Base-by-base conservation (phyloP, 2,888 invertebrate genomes). In the Brachycybe producta region DNA sequence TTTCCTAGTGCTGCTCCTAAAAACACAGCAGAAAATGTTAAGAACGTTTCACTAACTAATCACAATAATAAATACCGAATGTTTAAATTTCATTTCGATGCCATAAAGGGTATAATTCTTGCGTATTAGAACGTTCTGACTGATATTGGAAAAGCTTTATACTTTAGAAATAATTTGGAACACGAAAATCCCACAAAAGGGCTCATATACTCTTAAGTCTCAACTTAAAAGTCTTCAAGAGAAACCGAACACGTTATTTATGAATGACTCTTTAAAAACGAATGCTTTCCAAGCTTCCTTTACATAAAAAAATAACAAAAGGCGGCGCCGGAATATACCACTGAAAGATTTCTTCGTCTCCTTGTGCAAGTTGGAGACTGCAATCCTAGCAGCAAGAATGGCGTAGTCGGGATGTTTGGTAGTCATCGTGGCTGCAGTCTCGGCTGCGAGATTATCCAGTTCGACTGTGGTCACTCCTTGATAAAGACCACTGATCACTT, bases 371-470 rank as follows among this genome's bases (percentile, higher is more conserved):
- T 98, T 98, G 1, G 95, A 94, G 39, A 98, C 82, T 5, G 91
- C 95, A 62, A 98, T 84, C 58, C 97, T 76, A 13, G 74, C 75
- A 15, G 75, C 75, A 2, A 75, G 65, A 26, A 70, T 63, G 30
- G 74, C 95, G 74, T 97, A 98, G 70, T 98, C 97, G 0, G 95
- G 91, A 70, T 98, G 97, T 62, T 84, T 82, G 2, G 91, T 91
- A 0, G 97, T 95, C 84, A 95, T 85, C 27, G 88, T 88, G 11
- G 97, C 97, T n/a, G 97, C 90, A 35, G 88, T 97, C 70, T 98
- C 97, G 0, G 98, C 98, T 39, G 98, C 97, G 56, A 98, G 72
- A 66, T 94, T 97, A 68, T 98, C 98, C 59, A 98, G 71, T 66
- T 98, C 94, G 17, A 91, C 84, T 0, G 97, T 98, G 5, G 91